These are phyloP conservation scores for Trinorchestia longiramus DNA, from an alignment of 1,140 invertebrate genomes.

Conservation along the genomic window DNA sequence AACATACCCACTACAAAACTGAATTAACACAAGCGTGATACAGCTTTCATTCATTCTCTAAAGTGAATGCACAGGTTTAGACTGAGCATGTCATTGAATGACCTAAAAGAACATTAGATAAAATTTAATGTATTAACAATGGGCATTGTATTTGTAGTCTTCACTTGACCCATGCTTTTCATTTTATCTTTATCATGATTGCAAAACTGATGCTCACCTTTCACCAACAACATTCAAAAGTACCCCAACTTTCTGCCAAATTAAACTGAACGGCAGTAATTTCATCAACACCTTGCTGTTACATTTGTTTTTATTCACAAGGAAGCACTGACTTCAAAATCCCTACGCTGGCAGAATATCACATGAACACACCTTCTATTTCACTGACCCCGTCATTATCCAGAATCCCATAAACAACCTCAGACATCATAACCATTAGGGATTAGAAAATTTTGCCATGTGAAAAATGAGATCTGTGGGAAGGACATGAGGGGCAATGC, in stretches of 20 bases:
- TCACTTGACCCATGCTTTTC: no score
- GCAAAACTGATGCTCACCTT: no score
- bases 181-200: no score
- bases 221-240: background rate
- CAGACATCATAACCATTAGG: background rate
- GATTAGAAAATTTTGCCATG: background rate
- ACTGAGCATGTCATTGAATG: background rate
- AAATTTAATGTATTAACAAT: background rate
- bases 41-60: background rate
- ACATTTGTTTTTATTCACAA: background rate
- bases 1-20: background rate
- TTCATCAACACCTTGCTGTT: background rate
- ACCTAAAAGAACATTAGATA: background rate
- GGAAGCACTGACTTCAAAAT: background rate
- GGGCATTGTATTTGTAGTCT: no score
- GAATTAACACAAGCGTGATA: background rate
- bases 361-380: background rate
- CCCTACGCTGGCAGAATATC: background rate
- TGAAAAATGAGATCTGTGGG: background rate
- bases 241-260: background rate
- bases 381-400: background rate
- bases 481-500: no score
- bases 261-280: background rate
- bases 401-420: background rate
- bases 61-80: background rate